Evolutionary conservation across 1,140 invertebrate genomes (phyloP), one percentile per base, ranked within the genome.

Genomic region (Parapsyche elsis): DNA sequence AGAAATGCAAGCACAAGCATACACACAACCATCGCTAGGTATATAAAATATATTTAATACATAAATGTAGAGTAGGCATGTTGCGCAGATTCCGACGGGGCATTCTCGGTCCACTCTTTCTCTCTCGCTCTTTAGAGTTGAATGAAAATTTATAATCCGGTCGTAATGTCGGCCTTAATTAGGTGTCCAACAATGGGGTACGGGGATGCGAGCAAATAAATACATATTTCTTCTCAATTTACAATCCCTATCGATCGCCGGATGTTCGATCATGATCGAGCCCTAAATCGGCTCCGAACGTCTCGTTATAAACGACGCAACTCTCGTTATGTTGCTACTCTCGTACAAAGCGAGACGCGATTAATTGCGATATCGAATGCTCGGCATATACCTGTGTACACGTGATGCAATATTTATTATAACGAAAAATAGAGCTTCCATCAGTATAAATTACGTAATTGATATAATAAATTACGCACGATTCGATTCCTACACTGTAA

Each of bases 141-240:
- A 71, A 53, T 71, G 61, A 71, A 71, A 79, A 79, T 79, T 79
- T 79, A 79, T 79, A 79, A 79, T 71, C 61, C 44, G 26, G 61
- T 71, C 61, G 64, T 79, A 21, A 71, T 10, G 77, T 71, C 64
- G 16, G 44, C 16, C 77, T 79, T 79, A 79, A 79, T 79, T 79
- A 79, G 77, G 64, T 79, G 77, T 53, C 38, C 61, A 53, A 79
- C 77, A 79, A 79, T 79, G 64, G 12, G 14, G 30, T 38, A 30
- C 61, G 10, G 67, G 59, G 61, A 71, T 16, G 64, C 16, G 75
- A 61, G 57, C 75, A 44, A 59, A 64, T 64, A 38, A 30, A 77
- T 61, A 61, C 24, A 26, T 53, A 77, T 64, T 53, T 53, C 49
- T 53, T 53, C 16, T 53, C 49, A 53, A 53, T 53, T 77, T 59